A percentile compares a stretch with the other conserved stretches of the same genome.
Evolutionary conservation across 2,888 invertebrate genomes (phyloP).

Genomic region (Catocala fraxini): DNA sequence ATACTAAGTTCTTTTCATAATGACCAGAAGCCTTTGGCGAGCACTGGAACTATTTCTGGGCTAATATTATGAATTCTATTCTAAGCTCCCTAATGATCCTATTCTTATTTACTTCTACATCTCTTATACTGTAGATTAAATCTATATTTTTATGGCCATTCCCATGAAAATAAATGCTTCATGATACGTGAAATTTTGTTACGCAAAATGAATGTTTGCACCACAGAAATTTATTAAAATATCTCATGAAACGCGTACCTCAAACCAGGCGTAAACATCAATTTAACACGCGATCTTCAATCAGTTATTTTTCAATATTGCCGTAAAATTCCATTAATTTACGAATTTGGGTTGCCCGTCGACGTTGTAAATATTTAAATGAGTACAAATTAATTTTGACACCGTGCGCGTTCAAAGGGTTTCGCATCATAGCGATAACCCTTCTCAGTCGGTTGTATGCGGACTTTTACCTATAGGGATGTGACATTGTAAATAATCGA

Average conservation of each 20-base stretch:
- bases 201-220: not conserved
- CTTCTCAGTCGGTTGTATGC: slow-evolving; percentile 29
- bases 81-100: too few species aligned
- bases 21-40: too few species aligned
- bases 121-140: too few species aligned
- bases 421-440: slow-evolving; percentile 36
- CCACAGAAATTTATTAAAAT: not conserved
- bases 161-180: too few species aligned
- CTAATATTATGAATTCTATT: too few species aligned
- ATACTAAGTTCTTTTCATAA: too few species aligned
- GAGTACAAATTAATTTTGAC: slow-evolving; percentile 49
- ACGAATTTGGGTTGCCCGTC: slow-evolving; percentile 35
- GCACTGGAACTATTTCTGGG: too few species aligned
- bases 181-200: too few species aligned
- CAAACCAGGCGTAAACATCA: not conserved
- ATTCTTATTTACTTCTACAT: too few species aligned
- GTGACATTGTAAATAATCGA: slow-evolving; percentile 18
- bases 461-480: slow-evolving; percentile 24
- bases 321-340: slow-evolving; percentile 41
- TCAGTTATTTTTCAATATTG: slow-evolving; percentile 30
- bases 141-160: too few species aligned
- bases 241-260: not conserved
- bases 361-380: slow-evolving; percentile 36
- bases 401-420: slow-evolving; percentile 35
- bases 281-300: slow-evolving; percentile 7